Conservation (phyloP, 2,888 invertebrate species). For the Tetragonisca angustula region DNA sequence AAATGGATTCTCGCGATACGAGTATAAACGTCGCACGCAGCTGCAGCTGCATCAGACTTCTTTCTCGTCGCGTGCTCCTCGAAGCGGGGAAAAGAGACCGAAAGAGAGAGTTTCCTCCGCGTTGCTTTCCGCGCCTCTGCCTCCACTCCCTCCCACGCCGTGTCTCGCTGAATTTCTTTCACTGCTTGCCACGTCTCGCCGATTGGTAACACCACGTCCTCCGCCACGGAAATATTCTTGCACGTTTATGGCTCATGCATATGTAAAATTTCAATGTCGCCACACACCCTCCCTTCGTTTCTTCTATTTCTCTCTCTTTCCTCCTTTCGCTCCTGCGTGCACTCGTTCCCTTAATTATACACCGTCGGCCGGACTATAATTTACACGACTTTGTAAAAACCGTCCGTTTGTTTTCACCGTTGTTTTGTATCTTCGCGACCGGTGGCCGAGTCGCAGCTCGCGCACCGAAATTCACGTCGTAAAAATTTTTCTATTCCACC, state of each 20-base stretch:
- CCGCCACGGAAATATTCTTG: slow-evolving; percentile 43
- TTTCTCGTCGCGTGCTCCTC: slow-evolving; percentile 44
- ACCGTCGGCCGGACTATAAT: background rate
- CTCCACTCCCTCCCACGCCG: background rate
- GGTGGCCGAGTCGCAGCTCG: slow-evolving; percentile 16
- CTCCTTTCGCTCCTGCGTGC: background rate
- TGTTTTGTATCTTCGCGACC: slow-evolving; percentile 9
- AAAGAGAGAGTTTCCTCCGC: background rate
- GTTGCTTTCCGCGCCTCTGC: slow-evolving; percentile 36
- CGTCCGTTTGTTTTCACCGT: slow-evolving; percentile 43
- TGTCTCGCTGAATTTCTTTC: slow-evolving; percentile 56
- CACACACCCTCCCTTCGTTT: background rate
- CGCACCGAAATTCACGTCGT: slow-evolving; percentile 37
- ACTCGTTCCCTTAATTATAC: background rate
- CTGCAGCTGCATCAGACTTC: slow-evolving; percentile 69
- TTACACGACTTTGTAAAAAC: slow-evolving; percentile 34
- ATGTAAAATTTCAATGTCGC: slow-evolving; percentile 61
- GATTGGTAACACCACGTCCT: slow-evolving; percentile 60
- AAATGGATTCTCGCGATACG: slow-evolving; percentile 59
- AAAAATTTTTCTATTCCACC: slow-evolving; percentile 38
- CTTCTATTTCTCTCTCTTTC: background rate
- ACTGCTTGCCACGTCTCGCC: slow-evolving; percentile 49
- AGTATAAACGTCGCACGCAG: slow-evolving; percentile 68
- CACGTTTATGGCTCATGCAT: slow-evolving; percentile 58
- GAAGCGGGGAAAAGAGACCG: background rate